Evolutionary conservation across 2,113 vertebrate genomes (phyloP).

Genomic region (Epinephelus moara): DNA sequence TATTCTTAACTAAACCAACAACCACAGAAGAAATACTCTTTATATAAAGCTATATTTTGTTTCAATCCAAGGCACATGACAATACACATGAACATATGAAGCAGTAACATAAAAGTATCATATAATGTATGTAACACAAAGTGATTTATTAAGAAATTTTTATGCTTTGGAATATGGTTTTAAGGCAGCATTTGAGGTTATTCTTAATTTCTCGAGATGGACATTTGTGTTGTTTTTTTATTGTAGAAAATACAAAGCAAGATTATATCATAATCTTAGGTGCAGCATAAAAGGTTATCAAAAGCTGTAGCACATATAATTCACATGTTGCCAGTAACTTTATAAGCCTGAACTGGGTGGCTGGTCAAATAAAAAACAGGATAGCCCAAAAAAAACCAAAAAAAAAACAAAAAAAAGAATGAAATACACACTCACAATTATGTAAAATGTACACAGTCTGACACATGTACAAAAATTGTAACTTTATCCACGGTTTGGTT

Average conservation of each 20-base stretch:
- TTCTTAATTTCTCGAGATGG: neutral
- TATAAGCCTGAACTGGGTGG: neutral
- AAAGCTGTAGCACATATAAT: conserved; percentile 14
- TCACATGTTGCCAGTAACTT: conserved; percentile 10
- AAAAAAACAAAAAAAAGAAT: neutral
- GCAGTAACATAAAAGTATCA: neutral
- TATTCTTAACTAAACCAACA: neutral
- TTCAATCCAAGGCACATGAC: neutral
- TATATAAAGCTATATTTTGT: neutral
- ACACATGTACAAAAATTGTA: conserved; percentile 20
- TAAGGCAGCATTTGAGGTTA: conserved; percentile 27
- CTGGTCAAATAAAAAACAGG: neutral
- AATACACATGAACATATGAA: neutral
- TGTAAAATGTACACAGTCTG: conserved; percentile 14
- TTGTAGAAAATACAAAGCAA: conserved; percentile 31
- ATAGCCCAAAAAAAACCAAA: neutral
- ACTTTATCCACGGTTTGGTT: conserved; percentile 8
- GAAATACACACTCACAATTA: neutral
- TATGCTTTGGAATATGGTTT: neutral
- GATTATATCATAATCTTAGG: neutral
- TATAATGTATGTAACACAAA: neutral
- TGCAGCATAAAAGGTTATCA: conserved; percentile 8
- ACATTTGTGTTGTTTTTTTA: neutral
- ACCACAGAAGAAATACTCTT: neutral
- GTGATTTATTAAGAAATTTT: neutral